A percentile compares a stretch with the other conserved stretches of the same genome.
Evolutionary conservation across 2,113 vertebrate genomes (phyloP).

Genomic region (Prinia subflava): DNA sequence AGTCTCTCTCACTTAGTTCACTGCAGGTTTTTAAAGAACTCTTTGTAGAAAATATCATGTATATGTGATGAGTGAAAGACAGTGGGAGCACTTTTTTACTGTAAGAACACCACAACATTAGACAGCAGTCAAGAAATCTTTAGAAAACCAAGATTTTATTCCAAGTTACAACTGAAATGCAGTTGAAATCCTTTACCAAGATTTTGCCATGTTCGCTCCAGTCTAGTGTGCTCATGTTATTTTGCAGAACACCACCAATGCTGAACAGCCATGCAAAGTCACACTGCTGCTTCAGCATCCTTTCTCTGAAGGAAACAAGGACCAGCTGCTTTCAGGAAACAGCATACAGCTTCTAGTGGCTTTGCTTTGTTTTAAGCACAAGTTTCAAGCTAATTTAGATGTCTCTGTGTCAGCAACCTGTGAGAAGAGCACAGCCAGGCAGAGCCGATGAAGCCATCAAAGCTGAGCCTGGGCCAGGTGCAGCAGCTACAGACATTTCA

Average conservation of each 20-base stretch:
- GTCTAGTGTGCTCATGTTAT: neutral
- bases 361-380: slow-evolving; percentile 4
- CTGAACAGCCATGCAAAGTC: neutral
- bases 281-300: neutral
- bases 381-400: neutral
- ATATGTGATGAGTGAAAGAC: neutral
- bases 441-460: neutral
- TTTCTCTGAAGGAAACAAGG: neutral
- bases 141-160: slow-evolving; percentile 14
- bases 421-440: neutral
- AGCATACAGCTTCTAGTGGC: neutral
- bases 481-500: neutral
- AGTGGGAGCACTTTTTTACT: neutral
- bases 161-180: neutral
- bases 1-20: neutral
- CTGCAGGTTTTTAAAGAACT: neutral
- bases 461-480: neutral
- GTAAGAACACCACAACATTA: neutral
- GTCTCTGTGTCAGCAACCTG: neutral
- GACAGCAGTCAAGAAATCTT: slow-evolving; percentile 15
- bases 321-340: neutral
- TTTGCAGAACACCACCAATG: neutral
- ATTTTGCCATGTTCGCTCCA: neutral
- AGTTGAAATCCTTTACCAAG: neutral
- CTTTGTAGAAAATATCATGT: neutral